Conservation (phyloP, 2,113 vertebrate genomes). For the Sitta europaea region DNA sequence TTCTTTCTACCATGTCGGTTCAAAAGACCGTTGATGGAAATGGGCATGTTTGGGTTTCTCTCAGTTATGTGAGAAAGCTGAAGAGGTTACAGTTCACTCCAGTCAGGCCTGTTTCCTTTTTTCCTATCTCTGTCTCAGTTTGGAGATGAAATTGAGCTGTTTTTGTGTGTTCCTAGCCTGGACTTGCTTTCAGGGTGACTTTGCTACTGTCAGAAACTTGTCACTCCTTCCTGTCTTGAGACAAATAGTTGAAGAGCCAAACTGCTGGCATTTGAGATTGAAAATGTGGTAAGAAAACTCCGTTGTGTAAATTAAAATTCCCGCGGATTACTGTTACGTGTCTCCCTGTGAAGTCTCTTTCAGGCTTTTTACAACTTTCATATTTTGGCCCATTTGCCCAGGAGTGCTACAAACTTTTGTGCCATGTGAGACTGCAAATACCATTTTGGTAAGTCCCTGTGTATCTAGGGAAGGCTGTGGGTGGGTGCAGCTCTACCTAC, state of each 20-base stretch:
- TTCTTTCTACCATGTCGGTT: background rate
- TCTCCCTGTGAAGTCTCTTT: background rate
- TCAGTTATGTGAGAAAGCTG: background rate
- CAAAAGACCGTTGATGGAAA: background rate
- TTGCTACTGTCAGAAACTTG: background rate
- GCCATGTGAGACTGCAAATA: background rate
- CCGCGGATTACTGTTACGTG: background rate
- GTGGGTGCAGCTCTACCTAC: background rate
- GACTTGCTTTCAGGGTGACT: background rate
- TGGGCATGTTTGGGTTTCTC: background rate
- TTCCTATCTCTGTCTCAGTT: background rate
- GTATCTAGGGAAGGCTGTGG: background rate
- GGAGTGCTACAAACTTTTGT: background rate
- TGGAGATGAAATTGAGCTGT: background rate
- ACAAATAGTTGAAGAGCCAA: background rate
- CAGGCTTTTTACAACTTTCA: background rate
- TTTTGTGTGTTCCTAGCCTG: background rate
- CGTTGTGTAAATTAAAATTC: background rate
- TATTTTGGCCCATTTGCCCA: background rate
- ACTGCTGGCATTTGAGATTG: background rate
- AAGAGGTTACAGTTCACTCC: background rate
- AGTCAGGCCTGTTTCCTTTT: background rate
- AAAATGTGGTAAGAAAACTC: background rate
- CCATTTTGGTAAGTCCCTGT: background rate
- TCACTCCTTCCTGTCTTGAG: background rate